Conservation (phyloP, 2,888 invertebrate genomes). For the Hypena proboscidalis region DNA sequence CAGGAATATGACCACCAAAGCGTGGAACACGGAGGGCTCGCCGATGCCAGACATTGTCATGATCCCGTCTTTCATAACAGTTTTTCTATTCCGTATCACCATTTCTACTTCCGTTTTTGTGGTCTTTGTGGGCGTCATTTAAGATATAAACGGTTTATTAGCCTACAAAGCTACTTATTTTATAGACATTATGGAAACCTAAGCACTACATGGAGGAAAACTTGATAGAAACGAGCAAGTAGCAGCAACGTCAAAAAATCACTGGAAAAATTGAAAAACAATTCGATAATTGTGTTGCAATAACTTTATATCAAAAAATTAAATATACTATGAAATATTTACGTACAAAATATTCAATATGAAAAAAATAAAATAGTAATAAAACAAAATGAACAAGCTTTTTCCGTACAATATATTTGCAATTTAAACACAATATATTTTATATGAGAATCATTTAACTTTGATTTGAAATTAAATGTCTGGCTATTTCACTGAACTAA, state of each 20-base stretch:
- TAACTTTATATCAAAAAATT: not conserved
- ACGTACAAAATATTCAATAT: too few relatives aligned
- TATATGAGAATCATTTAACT: too few relatives aligned
- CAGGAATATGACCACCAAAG: slow-evolving; percentile 99
- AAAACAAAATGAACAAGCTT: too few relatives aligned
- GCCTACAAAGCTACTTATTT: slow-evolving; percentile 73
- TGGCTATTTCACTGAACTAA: too few relatives aligned
- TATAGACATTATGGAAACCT: slow-evolving; percentile 76
- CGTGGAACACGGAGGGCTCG: slow-evolving; percentile 98
- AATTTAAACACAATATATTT: too few relatives aligned
- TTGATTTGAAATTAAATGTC: too few relatives aligned
- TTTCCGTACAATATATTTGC: too few relatives aligned
- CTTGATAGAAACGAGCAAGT: slow-evolving; percentile 67
- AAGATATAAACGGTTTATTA: slow-evolving; percentile 68
- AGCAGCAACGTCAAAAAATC: slow-evolving; percentile 78
- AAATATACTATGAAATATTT: too few relatives aligned
- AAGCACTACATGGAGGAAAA: slow-evolving; percentile 77
- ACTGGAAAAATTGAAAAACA: slow-evolving; percentile 82
- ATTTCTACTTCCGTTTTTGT: slow-evolving; percentile 94
- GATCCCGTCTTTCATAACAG: slow-evolving; percentile 94
- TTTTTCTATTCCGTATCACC: slow-evolving; percentile 94
- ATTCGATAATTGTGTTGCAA: slow-evolving; percentile 71
- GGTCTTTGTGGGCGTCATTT: slow-evolving; percentile 90
- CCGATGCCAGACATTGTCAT: slow-evolving; percentile 96
- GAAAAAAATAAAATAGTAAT: too few relatives aligned